Base-by-base conservation (phyloP, 2,113 vertebrate species). In the Canis aureus region DNA sequence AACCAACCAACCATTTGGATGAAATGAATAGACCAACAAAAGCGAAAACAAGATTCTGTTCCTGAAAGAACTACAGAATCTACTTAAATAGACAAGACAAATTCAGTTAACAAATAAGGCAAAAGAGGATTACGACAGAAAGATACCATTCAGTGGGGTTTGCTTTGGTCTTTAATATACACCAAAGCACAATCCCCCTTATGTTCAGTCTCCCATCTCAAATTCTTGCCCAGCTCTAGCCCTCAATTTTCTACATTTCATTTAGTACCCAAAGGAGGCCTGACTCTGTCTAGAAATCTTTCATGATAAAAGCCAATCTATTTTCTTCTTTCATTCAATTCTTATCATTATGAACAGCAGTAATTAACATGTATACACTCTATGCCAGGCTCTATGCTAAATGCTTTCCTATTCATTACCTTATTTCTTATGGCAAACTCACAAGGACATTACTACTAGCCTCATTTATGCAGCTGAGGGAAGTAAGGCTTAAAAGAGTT, bases 111-210 rank as follows among this genome's bases (percentile, higher is more conserved):
- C 55, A 85, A 64, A 73, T n/a, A 51, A 73, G 62, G 55, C 11
- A 93, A 96, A 89, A 76, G 38, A 78, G 10, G 19, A 93, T 66
- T 32, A 83, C 19, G 35, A 20, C 43, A 49, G 35, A 86, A 79
- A 79, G 35, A 43, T 7, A 84, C 11, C 62, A 90, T 55, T 71
- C 79, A 73, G 62, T 43, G 43, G 43, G 43, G 43, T 38, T 38
- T 82, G 32, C 57, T 91, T 79, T 92, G 64, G 25, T 62, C 27
- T 92, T 81, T n/a, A 82, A 95, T 25, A 96, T 20, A 49, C 29
- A 60, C 9, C 27, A 82, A 2, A 73, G n/a, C 55, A 81, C 22
- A 49, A 27, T 43, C 10, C 25, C 15, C 11, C 10, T 69, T 29
- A 6, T 12, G 11, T 32, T 38, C 19, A 11, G 23, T 66, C 35